Percentiles rank a stretch among this genome's conserved stretches.
Evolutionary conservation across 2,888 invertebrate genomes (phyloP).

Genomic region (Folsomia manolachei): DNA sequence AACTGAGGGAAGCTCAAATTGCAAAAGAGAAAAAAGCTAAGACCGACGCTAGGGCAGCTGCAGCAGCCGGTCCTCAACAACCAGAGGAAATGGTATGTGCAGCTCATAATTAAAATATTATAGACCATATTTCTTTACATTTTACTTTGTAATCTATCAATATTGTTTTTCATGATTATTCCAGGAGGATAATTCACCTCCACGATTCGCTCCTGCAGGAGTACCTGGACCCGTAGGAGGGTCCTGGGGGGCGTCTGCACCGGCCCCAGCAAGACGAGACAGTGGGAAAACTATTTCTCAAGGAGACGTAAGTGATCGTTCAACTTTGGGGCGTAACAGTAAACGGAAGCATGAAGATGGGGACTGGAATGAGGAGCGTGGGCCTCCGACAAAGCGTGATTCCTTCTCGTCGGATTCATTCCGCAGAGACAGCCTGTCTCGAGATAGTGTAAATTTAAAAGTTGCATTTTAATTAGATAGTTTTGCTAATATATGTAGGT

Average conservation of each 20-base stretch:
- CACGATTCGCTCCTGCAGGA: no score
- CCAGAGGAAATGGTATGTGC: no score
- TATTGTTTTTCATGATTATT: no score
- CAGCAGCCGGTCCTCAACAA: neutral
- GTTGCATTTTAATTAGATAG: no score
- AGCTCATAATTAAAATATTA: no score
- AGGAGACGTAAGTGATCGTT: conserved; percentile 3
- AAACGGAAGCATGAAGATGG: conserved; percentile 15
- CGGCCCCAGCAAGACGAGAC: neutral
- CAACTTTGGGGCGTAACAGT: conserved; percentile 2
- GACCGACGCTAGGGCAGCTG: neutral
- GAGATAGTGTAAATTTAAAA: neutral
- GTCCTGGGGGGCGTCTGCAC: neutral
- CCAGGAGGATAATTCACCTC: no score
- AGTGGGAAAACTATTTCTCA: neutral
- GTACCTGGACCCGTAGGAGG: no score
- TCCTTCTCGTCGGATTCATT: neutral
- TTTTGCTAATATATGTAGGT: no score
- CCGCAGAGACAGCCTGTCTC: neutral
- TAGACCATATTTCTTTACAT: no score
- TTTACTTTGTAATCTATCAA: no score
- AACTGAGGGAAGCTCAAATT: conserved; percentile 16
- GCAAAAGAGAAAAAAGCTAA: neutral
- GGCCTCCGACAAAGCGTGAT: neutral
- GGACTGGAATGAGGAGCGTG: neutral